Conservation (phyloP, 2,888 invertebrate species). For the Agonopterix alstromeriana region DNA sequence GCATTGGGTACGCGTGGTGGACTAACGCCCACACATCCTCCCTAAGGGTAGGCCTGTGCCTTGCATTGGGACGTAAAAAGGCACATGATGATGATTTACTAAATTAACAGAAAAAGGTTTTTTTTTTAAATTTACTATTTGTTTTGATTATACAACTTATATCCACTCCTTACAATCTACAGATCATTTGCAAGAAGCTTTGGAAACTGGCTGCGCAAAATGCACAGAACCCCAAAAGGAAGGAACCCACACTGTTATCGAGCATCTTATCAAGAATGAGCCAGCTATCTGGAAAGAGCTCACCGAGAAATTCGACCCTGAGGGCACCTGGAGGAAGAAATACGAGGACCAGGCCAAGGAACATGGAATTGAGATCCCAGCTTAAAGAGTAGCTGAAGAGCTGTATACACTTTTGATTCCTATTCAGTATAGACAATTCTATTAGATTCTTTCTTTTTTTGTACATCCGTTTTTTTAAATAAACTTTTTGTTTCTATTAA, state of each 20-base stretch:
- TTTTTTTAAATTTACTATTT: not conserved
- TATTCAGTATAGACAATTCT: not conserved
- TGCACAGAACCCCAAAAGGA: constrained; percentile 81
- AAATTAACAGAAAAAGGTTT: too few relatives aligned
- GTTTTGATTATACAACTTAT: not conserved
- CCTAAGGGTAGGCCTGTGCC: too few relatives aligned
- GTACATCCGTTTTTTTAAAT: not conserved
- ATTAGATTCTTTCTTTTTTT: not conserved
- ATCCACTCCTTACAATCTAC: constrained; percentile 8
- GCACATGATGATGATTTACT: too few relatives aligned
- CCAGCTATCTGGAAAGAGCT: constrained; percentile 79
- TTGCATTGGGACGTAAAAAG: too few relatives aligned
- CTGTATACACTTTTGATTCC: too few relatives aligned
- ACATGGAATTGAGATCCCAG: constrained; percentile 59
- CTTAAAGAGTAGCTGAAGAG: constrained; percentile 12
- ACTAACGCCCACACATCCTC: too few relatives aligned
- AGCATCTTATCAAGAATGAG: constrained; percentile 80
- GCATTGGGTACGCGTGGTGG: too few relatives aligned
- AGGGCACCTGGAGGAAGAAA: constrained; percentile 78
- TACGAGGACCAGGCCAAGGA: constrained; percentile 78
- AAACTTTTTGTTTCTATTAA: not conserved
- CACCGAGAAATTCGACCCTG: constrained; percentile 82
- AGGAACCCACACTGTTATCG: constrained; percentile 79
- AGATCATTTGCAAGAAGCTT: constrained; percentile 81
- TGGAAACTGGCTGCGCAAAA: constrained; percentile 80